Evolutionary conservation across 2,797 vertebrate species (phyloP).

Genomic region (Cyprinodon diabolis): DNA sequence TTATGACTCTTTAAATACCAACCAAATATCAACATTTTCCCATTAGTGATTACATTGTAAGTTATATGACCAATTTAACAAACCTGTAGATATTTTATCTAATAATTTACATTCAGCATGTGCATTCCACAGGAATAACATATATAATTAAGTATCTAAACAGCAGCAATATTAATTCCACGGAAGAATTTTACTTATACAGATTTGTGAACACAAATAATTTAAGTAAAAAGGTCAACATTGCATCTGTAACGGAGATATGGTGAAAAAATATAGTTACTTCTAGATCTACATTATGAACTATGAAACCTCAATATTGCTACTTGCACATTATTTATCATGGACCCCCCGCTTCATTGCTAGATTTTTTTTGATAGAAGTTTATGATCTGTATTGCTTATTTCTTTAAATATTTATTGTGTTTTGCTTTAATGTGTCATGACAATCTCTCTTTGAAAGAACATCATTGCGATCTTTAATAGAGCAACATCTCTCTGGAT

Average conservation of each 20-base stretch:
- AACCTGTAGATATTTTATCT: not conserved
- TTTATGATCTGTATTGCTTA: not conserved
- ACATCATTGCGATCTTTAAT: not conserved
- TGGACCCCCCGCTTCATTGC: too few relatives aligned
- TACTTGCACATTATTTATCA: not conserved
- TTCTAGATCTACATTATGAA: not conserved
- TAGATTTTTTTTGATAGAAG: not conserved
- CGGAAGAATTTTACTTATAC: not conserved
- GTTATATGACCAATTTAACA: not conserved
- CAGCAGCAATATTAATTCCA: not conserved
- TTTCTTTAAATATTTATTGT: not conserved
- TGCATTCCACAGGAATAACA: not conserved
- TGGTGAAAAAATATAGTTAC: not conserved
- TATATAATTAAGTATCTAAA: not conserved
- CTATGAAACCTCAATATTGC: not conserved
- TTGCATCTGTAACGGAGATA: not conserved
- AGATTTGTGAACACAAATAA: not conserved
- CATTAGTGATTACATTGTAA: not conserved
- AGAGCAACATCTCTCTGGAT: not conserved
- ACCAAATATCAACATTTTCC: not conserved
- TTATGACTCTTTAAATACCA: not conserved
- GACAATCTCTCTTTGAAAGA: not conserved
- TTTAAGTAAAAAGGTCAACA: not conserved
- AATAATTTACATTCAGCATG: too few relatives aligned
- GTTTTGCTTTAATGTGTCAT: not conserved